A percentile compares a stretch with the other conserved stretches of the same genome.
phyloP scores from a whole-genome alignment of 64 coral and sea anemone genomes.

The Anthopleura sola region DNA sequence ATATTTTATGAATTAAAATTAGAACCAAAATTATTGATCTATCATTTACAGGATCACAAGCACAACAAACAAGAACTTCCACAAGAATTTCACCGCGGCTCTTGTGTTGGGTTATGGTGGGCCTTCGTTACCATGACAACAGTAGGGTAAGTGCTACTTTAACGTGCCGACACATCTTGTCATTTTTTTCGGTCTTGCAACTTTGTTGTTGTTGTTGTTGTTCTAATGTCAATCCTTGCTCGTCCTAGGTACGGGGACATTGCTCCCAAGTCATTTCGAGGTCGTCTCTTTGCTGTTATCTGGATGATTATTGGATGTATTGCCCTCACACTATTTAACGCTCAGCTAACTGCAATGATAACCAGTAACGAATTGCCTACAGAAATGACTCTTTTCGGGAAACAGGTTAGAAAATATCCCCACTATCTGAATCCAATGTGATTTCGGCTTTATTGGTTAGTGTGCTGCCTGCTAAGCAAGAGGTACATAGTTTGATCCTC shows the following conservation, averaged over 20 bases:
- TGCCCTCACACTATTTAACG: constrained; percentile 18
- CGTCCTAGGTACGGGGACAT: constrained; percentile 25
- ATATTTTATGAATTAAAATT: no score
- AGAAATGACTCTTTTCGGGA: constrained; percentile 17
- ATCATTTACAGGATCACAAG: constrained; percentile 14
- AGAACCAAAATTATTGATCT: no score
- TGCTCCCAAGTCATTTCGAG: constrained; percentile 11
- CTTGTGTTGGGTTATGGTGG: constrained; percentile 53
- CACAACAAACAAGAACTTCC: constrained; percentile 23
- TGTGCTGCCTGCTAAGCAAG: no score
- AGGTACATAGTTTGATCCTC: no score
- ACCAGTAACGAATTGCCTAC: constrained; percentile 19
- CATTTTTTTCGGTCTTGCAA: no score
- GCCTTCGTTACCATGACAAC: constrained; percentile 71
- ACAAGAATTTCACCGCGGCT: constrained; percentile 14
- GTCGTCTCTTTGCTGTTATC: constrained; percentile 16
- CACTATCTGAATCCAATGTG: no score
- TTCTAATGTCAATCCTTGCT: not conserved
- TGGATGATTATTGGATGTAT: constrained; percentile 34
- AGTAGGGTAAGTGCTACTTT: constrained; percentile 38
- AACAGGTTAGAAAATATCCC: constrained; percentile 1
- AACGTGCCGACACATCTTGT: no score
- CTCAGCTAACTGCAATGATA: constrained; percentile 15
- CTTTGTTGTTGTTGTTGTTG: no score
- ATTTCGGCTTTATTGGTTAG: not conserved